Base-by-base conservation (phyloP, 2,113 vertebrate species). In the Hippocampus barbouri region DNA sequence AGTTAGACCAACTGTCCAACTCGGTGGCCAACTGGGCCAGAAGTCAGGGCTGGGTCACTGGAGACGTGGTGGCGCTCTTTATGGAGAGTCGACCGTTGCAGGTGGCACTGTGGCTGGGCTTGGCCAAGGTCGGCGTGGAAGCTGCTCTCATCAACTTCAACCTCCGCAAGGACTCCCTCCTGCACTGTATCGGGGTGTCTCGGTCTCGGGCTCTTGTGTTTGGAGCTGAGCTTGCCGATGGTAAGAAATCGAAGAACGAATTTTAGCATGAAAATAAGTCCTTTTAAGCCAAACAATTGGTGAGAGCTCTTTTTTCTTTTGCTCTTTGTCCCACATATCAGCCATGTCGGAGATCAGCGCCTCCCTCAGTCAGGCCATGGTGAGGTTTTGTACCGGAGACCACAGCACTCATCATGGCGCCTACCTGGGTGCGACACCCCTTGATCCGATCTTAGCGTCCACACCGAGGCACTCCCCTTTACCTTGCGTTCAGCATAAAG, bases 101-200 rank as follows among this genome's bases (percentile, higher is more conserved):
- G 1, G 94, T 97, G n/a, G 95, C 93, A 0, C 90, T 97, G 11
- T 96, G 96, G 95, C 86, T 97, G 14, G 95, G 96, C 20, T 83
- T 96, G 80, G 94, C 95, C 4, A 95, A 96, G 80, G 83, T 92
- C 0, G 96, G 95, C 0, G 82, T 95, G 3, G 95, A 97, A 70
- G 94, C 94, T 0, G 94, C 95, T 0, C 92, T 97, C 14, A 93
- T 97, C 73, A 97, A 97, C 74, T 93, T 95, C 79, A 95, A 96
- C 80, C 88, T 97, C 63, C 91, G 95, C 1, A 67, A 83, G 0
- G 94, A 96, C 66, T 90, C 95, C 0, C 87, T 97, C 41, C 68
- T 92, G 73, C 94, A 96, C 86, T 97, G 96, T 15, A 68, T 97
- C 30, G 85, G 88, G 10, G 91, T 91, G 0, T 96, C 95, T 0